A percentile compares a stretch with the other conserved stretches of the same genome.
Conservation (phyloP, 1,140 invertebrate genomes). For the Aphidius ervi region DNA sequence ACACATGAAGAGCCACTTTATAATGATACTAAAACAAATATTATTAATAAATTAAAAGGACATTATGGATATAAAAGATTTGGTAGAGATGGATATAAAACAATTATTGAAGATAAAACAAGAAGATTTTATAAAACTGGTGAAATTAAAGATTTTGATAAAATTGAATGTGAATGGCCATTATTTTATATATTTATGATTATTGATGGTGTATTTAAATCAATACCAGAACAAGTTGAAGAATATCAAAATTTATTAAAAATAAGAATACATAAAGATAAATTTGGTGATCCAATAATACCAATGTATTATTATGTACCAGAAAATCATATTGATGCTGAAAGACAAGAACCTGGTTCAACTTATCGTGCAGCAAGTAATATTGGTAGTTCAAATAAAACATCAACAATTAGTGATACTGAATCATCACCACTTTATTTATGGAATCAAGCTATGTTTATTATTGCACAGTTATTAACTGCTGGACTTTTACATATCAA, state of each 20-base stretch:
- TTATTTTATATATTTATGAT: slow-evolving; percentile 94
- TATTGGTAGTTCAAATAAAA: slow-evolving; percentile 44
- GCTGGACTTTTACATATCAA: slow-evolving; percentile 87
- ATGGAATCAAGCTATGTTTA: slow-evolving; percentile 93
- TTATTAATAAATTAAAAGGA: slow-evolving; percentile 80
- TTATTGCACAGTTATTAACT: slow-evolving; percentile 87
- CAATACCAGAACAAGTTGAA: slow-evolving; percentile 85
- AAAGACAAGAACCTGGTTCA: slow-evolving; percentile 69
- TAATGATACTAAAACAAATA: slow-evolving; percentile 82
- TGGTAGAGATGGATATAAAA: slow-evolving; percentile 92
- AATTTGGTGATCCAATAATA: slow-evolving; percentile 78
- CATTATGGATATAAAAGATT: slow-evolving; percentile 92
- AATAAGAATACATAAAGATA: slow-evolving; percentile 70
- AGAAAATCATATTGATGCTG: slow-evolving; percentile 71
- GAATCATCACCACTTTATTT: slow-evolving; percentile 54
- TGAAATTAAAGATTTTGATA: slow-evolving; percentile 87
- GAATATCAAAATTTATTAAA: slow-evolving; percentile 86
- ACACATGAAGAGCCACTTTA: slow-evolving; percentile 91
- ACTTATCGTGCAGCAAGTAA: slow-evolving; percentile 61
- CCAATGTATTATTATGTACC: slow-evolving; percentile 90
- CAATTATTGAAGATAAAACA: slow-evolving; percentile 77
- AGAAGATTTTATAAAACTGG: slow-evolving; percentile 68
- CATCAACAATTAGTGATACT: slow-evolving; percentile 38
- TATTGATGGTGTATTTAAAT: slow-evolving; percentile 89
- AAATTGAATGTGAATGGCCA: slow-evolving; percentile 97